Evolutionary conservation across 2,888 invertebrate species (phyloP).

Genomic region (Petrolisthes cinctipes): DNA sequence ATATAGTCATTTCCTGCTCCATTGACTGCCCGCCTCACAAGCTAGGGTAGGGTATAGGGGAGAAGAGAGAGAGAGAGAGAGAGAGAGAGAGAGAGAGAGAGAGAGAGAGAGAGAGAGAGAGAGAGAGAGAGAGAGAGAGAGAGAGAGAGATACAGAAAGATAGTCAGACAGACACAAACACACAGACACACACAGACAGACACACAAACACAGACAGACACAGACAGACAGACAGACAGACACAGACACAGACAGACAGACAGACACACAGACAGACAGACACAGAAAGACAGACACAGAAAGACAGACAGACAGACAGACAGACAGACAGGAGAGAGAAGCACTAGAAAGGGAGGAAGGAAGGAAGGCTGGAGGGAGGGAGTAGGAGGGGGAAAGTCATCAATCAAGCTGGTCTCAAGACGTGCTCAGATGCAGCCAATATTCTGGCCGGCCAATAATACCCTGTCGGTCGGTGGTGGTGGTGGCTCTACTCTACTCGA

Average conservation of each 20-base stretch:
- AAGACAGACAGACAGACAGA: constrained; percentile 4
- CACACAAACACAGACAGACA: not conserved
- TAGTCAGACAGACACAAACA: not conserved
- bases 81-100: constrained; percentile 10
- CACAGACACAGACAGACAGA: not conserved
- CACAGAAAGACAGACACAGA: not conserved
- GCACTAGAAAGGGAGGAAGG: not conserved
- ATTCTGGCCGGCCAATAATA: not conserved
- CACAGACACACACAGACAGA: not conserved
- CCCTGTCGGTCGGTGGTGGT: too few species aligned
- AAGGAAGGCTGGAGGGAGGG: not conserved
- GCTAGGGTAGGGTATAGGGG: not conserved
- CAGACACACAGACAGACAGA: too few species aligned
- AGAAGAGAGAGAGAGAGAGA: constrained; percentile 2
- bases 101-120: constrained; percentile 8
- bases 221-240: not conserved
- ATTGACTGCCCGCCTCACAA: constrained; percentile 44
- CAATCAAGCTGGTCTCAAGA: constrained; percentile 42
- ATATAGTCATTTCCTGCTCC: constrained; percentile 45
- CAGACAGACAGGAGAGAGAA: not conserved
- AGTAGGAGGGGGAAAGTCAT: constrained; percentile 17
- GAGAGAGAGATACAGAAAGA: not conserved
- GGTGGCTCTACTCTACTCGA: not conserved
- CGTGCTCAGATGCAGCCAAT: constrained; percentile 32
- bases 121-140: not conserved